Percentiles rank a stretch among this genome's conserved stretches.
These are phyloP conservation scores for Vanessa cardui DNA, from an alignment of 2,888 invertebrate genomes.

Conservation along the genomic window DNA sequence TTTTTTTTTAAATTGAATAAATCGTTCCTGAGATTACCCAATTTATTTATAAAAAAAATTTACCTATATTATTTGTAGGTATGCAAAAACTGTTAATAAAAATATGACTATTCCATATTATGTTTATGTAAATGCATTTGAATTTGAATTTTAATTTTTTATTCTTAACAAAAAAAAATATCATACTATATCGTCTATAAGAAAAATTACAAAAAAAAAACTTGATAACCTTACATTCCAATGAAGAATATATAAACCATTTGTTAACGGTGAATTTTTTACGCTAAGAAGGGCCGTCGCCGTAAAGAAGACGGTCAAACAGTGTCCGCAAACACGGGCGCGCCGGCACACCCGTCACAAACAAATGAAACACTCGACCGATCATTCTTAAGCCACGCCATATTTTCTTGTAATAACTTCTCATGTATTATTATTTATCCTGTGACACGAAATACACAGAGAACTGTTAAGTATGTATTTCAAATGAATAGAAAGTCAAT, in stretches of 20 bases:
- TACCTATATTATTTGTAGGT: too few species aligned
- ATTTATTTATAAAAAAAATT: too few species aligned
- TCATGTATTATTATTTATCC: constrained; percentile 1
- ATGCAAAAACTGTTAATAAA: too few species aligned
- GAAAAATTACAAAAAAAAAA: neutral
- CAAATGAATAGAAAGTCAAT: neutral
- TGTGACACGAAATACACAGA: neutral
- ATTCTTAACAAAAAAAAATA: too few species aligned
- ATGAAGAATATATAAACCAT: constrained; percentile 11
- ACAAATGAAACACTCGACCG: constrained; percentile 74
- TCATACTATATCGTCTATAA: neutral
- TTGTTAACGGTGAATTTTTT: constrained; percentile 27
- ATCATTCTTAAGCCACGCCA: constrained; percentile 39
- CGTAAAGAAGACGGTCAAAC: constrained; percentile 77
- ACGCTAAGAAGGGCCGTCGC: constrained; percentile 51
- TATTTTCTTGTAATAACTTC: constrained; percentile 21
- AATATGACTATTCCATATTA: too few species aligned
- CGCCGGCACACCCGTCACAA: constrained; percentile 65
- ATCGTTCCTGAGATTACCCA: too few species aligned
- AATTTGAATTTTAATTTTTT: too few species aligned
- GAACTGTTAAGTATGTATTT: neutral
- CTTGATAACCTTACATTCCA: neutral
- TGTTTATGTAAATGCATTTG: too few species aligned
- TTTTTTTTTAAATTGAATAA: too few species aligned
- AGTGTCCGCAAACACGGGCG: constrained; percentile 70